Base-by-base conservation (phyloP, 2,888 invertebrate species). In the Erebia aethiops region DNA sequence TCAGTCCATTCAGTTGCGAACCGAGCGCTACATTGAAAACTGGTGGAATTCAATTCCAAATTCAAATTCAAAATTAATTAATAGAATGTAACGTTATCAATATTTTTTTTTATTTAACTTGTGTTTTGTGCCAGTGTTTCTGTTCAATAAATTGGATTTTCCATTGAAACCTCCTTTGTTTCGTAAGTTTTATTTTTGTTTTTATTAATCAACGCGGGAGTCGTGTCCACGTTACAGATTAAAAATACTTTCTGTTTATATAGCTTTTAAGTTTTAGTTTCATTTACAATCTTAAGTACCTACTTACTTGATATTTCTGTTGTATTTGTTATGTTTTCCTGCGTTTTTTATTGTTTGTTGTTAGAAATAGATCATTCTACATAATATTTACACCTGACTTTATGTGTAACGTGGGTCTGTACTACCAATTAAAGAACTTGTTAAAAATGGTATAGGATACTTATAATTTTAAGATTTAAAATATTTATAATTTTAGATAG, bases 1-100 rank as follows among this genome's bases (percentile, higher is more conserved):
- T 81, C 84, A 71, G 76, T 77, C 54, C 76, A 76, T 77, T 78
- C 77, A 79, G 79, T 79, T 78, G 81, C 78, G 71, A 77, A 75
- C 76, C 70, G 72, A 64, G 75, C 77, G 77, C 69, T 76, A 75
- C 70, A 74, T 77, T 71, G 80, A 67, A 65, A 74, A 78, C 75
- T 76, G 72, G 77, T 77, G 72, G 72, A 69, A 73, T 75, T 70
- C 65, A 46, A 72, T 73, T 75, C 64, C 70, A 64, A 71, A 70
- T 62, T 71, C 46, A 52, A 67, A 71, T 57, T 61, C 13, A 43
- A 67, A 71, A 54, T 60, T 21, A 7, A 35, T 18, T 18, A n/a
- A 35, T 18, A 49, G n/a, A 43, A 54, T 67, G 57, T 60, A 64
- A 35, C 57, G 63, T 65, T 43, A 1, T 9, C 18, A 21, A 58